Base-by-base conservation (phyloP, 2,888 invertebrate genomes). In the Eumerus sabulonum region DNA sequence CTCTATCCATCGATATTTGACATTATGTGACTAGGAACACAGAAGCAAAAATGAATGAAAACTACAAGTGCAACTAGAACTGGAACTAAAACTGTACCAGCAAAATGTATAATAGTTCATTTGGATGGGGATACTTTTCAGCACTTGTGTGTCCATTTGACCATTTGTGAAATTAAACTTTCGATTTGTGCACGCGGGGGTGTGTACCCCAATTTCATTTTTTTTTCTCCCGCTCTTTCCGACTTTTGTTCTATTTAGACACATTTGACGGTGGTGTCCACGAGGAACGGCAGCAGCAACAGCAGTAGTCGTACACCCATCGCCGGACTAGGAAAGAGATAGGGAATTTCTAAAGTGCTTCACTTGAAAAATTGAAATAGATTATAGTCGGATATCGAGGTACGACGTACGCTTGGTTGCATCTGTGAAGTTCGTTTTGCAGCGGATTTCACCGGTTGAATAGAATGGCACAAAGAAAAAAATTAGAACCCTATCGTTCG, bases 81-180 rank as follows among this genome's bases (percentile, higher is more conserved):
- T 7, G 9, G 14, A 0, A 11, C 9, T 12, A n/a, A n/a, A n/a
- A n/a, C n/a, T n/a, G n/a, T n/a, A 3, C 16, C 13, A 27, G 13
- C 1, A 13, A n/a, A 18, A 14, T 14, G 35, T 16, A n/a, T 35
- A n/a, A n/a, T n/a, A 62, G 47, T 36, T 74, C 38, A 44, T 47
- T 56, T 38, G 38, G 54, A 54, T 50, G 47, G 14, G 27, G 17
- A 53, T 50, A 57, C 36, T 45, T 64, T 45, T 47, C 50, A 35
- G 40, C 54, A 44, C 67, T 71, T 63, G 63, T 66, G 35, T 47
- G 47, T 51, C 40, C 67, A 14, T 17, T 63, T 67, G 59, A 50
- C 62, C 56, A 67, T 73, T 74, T 79, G 73, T 44, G 63, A 68
- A 64, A 79, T 79, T 70, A 70, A 79, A 79, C 44, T 64, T 50